Conservation (phyloP, 2,113 vertebrate genomes). For the Engystomops pustulosus region DNA sequence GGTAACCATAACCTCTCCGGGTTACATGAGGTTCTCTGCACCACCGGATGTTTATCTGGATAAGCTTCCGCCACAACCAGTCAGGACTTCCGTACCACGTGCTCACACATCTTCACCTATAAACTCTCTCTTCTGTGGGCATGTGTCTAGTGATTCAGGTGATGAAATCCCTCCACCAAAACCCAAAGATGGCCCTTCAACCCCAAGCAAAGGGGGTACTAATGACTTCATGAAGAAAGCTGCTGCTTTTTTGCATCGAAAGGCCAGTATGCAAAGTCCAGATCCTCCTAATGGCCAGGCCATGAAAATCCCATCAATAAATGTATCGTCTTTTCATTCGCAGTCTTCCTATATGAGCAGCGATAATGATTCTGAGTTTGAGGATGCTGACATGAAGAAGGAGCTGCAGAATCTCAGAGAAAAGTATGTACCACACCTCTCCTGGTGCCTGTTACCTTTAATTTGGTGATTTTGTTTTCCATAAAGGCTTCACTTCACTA, state of each 20-base stretch:
- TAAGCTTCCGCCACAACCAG: slow-evolving; percentile 79
- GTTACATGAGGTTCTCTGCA: slow-evolving; percentile 88
- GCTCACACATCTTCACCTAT: slow-evolving; percentile 81
- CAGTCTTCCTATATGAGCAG: slow-evolving; percentile 93
- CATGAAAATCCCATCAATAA: slow-evolving; percentile 80
- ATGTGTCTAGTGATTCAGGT: slow-evolving; percentile 89
- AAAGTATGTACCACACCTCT: slow-evolving; percentile 77
- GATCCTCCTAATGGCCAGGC: slow-evolving; percentile 80
- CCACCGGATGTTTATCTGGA: slow-evolving; percentile 92
- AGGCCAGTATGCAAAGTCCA: slow-evolving; percentile 78
- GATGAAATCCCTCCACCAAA: slow-evolving; percentile 80
- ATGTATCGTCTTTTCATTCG: slow-evolving; percentile 79
- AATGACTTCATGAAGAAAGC: slow-evolving; percentile 90
- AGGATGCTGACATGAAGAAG: slow-evolving; percentile 91
- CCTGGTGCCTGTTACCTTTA: too few relatives aligned
- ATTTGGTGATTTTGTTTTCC: too few relatives aligned
- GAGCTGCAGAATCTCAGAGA: slow-evolving; percentile 91
- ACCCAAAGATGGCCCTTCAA: slow-evolving; percentile 68
- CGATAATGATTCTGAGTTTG: slow-evolving; percentile 96
- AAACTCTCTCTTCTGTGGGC: slow-evolving; percentile 71
- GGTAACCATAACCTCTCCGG: slow-evolving; percentile 77
- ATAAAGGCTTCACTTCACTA: too few relatives aligned
- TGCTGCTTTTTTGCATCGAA: slow-evolving; percentile 87
- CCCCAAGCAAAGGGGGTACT: slow-evolving; percentile 74
- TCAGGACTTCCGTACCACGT: slow-evolving; percentile 74